Base-by-base conservation (phyloP, 2,113 vertebrate species). In the Gambusia affinis region DNA sequence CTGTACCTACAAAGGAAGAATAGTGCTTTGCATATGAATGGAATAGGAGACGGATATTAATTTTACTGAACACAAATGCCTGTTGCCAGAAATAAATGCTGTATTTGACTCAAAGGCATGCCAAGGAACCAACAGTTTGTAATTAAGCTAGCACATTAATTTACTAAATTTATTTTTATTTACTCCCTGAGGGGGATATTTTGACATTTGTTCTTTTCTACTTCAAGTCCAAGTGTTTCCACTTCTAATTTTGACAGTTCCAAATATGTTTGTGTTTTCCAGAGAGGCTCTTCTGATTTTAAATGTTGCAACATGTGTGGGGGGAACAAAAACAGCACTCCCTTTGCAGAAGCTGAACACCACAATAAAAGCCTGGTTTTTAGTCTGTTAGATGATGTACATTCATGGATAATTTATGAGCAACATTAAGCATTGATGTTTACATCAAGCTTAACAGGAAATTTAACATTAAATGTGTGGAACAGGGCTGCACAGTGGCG, bases 111-210 rank as follows among this genome's bases (percentile, higher is more conserved):
- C 44, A 69, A 68, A 67, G 33, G 39, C 66, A 68, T 64, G 44
- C 64, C 35, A 70, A 75, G 31, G 64, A 65, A 19, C 30, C 42
- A 72, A 64, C 28, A 64, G 33, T 76, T 66, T 65, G 35, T 80
- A 63, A 80, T 73, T 75, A 73, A 80, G 75, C 37, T 47, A n/a
- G 30, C 29, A 63, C 11, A 47, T 72, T 61, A 42, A 44, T 69
- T 54, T 51, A 66, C 12, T 47, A 1, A 61, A 63, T 60, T 66
- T 29, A 1, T 54, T n/a, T 61, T 69, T 70, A 19, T 70, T 71
- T 61, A 30, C n/a, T 62, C 27, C 24, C 15, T 3, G 17, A 30
- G 15, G 64, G n/a, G 24, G 12, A 12, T 65, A 37, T 44, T 17
- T 60, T 60, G 64, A 28, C 33, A 63, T 79, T 67, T 30, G 12